Evolutionary conservation across 2,888 invertebrate genomes (phyloP), one percentile per base, ranked within the genome.

Genomic region (Caenorhabditis angaria): DNA sequence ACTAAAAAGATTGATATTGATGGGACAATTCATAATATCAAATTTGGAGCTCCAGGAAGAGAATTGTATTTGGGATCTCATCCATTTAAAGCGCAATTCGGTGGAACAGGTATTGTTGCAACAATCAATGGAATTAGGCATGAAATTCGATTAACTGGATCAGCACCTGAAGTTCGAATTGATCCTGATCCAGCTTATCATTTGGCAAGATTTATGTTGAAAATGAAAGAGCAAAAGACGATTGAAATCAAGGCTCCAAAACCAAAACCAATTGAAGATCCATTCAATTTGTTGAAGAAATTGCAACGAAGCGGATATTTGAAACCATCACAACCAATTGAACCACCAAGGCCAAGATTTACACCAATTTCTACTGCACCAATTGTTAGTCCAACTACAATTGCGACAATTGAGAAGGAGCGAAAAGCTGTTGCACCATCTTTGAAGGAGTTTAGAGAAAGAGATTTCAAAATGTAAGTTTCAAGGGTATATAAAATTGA

Each of bases 101-200:
- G 56, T 61, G 95, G 94, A 0, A 92, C 93, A 55, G 92, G 94
- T 0, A 91, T 94, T 57, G 91, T 92, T 1, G 92, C 95, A 12
- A 92, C 93, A 53, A 91, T 97, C 47, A 92, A 93, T 67, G 93
- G 92, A 1, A 91, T 92, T 72, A 91, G 92, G n/a, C 91, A 93
- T 72, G 90, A 91, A 54, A 91, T 97, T 0, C 92, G 93, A 84
- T 89, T 99, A 10, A 93, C 93, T 83, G 96, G 96, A 0, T 94
- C 94, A 0, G 92, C 94, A 3, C 97, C 97, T 0, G 94, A 94
- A 89, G 96, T 97, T 0, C 93, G 93, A 88, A 94, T 97, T 51
- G 93, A 95, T 0, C 92, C 91, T 41, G 89, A 89, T 1, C 92
- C 92, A 81, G 91, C 94, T 29, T 92, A 91, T 18, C 95, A 95